These are phyloP conservation scores for Callipepla californica DNA, from an alignment of 2,113 vertebrate species.

Conservation along the genomic window DNA sequence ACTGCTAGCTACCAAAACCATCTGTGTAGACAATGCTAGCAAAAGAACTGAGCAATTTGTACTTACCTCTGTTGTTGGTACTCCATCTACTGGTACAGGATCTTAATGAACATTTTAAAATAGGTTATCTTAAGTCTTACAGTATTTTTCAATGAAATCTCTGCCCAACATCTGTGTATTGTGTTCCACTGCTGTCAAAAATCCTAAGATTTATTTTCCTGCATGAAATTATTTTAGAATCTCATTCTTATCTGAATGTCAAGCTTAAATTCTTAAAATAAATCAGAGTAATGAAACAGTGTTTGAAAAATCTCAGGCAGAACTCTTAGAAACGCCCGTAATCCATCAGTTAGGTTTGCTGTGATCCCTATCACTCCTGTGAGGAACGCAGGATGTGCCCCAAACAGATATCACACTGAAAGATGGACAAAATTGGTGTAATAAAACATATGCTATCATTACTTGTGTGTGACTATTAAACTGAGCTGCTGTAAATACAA, in stretches of 20 bases:
- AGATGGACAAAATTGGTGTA: not conserved
- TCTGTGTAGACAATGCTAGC: not conserved
- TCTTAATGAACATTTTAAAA: not conserved
- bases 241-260: not conserved
- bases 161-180: not conserved
- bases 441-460: not conserved
- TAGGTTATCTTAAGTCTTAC: not conserved
- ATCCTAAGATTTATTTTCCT: not conserved
- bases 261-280: not conserved
- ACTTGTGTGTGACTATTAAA: not conserved
- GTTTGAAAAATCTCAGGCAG: not conserved
- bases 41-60: not conserved
- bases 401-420: not conserved
- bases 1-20: not conserved
- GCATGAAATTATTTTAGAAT: not conserved
- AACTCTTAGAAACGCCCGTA: not conserved
- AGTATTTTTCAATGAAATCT: not conserved
- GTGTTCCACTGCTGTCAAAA: not conserved
- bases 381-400: not conserved
- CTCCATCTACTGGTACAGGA: constrained; percentile 30
- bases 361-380: not conserved
- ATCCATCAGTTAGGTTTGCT: accelerated
- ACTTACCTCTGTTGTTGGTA: not conserved
- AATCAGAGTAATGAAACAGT: not conserved
- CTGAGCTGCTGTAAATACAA: not conserved